Evolutionary conservation across 1,140 invertebrate genomes (phyloP).

Genomic region (Papilio glaucus): DNA sequence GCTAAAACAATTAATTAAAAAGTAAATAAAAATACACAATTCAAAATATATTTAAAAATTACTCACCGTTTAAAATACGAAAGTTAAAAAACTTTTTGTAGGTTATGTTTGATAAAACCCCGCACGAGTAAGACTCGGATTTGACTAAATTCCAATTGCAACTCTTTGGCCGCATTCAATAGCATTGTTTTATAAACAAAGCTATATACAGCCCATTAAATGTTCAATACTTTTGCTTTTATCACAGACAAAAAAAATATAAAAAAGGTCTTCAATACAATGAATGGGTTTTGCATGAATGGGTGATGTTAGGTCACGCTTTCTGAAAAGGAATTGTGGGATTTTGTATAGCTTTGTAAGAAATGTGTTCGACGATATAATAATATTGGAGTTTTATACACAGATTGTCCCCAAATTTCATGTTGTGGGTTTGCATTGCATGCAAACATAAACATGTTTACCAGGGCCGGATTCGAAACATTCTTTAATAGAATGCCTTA

Average conservation of each 20-base stretch:
- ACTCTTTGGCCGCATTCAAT: background rate
- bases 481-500: no score
- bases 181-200: constrained; percentile 20
- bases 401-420: no score
- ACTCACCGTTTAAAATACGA: background rate
- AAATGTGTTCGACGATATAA: background rate
- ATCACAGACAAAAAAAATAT: constrained; percentile 25
- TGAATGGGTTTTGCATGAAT: constrained; percentile 8
- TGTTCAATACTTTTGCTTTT: constrained; percentile 19
- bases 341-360: background rate
- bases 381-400: no score
- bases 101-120: background rate
- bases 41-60: no score
- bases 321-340: background rate
- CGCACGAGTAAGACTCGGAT: constrained; percentile 4
- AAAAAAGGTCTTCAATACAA: constrained; percentile 9
- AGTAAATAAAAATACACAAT: background rate
- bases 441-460: no score
- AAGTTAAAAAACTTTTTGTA: background rate
- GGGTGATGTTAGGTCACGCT: constrained; percentile 8
- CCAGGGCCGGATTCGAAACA: no score
- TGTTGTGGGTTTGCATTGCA: background rate
- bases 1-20: no score
- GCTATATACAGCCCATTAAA: background rate
- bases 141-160: constrained; percentile 6